Evolutionary conservation across 2,888 invertebrate species (phyloP), one percentile per base, ranked within the genome.

Genomic region (Lycaena phlaeas): DNA sequence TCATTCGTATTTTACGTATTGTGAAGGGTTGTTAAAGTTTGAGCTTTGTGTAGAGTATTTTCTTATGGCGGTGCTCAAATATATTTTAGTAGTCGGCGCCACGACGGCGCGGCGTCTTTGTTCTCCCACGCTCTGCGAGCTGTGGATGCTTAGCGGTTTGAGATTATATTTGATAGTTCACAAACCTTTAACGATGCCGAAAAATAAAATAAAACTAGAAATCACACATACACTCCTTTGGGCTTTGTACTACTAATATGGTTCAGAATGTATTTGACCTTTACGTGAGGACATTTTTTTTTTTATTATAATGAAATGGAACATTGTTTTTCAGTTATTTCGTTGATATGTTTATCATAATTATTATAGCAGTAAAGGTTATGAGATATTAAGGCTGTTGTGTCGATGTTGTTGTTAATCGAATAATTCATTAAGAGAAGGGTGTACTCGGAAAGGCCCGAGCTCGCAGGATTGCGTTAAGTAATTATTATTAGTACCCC

Each of bases 71-170:
- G 22, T 22, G 22, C 22, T 22, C 5, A 9, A 2, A 34, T 18
- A 11, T 34, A 4, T 34, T 18, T 34, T 34, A 17, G 22, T 12
- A 18, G 34, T 27, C 30, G 43, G 42, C 48, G 49, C 41, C 50
- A 45, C 44, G 43, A 46, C 48, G 52, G 41, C 52, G 50, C 43
- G 47, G 44, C 50, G 46, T 47, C 48, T 38, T 17, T 36, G 28
- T 11, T 28, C 44, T 43, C 46, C 44, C 37, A 25, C 28, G 14
- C 5, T 22, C 2, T 9, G 22, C 22, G 22, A 28, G 18, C 10
- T 18, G 12, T 12, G 10, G 27, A n/a, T 38, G 18, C 38, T 41
- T 36, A 41, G 44, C 28, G 30, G 27, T 22, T 34, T 28, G 26
- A 27, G 5, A 22, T 9, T 22, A 22, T 22, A 5, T 22, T 9